phyloP scores from a whole-genome alignment of 2,888 invertebrate species.

The Chydorus sphaericus region DNA sequence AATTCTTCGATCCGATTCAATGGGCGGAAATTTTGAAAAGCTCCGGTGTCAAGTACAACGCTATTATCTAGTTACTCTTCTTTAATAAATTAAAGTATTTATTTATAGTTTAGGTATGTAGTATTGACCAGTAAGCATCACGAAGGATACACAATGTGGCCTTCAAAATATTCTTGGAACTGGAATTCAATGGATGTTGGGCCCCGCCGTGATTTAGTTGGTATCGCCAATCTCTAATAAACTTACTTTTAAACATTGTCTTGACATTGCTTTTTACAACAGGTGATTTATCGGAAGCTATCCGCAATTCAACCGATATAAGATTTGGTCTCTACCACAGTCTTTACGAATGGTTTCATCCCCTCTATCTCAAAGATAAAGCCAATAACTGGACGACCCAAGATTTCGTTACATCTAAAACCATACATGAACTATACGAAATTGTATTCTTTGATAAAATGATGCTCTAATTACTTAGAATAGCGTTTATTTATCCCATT shows the following conservation, averaged over 20 bases:
- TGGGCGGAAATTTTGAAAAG: slow-evolving; percentile 72
- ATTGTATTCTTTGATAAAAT: no score
- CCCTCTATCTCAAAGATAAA: slow-evolving; percentile 52
- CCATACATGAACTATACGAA: slow-evolving; percentile 14
- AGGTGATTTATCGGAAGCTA: slow-evolving; percentile 52
- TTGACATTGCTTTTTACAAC: no score
- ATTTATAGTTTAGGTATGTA: slow-evolving; percentile 42
- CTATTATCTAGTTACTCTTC: no score
- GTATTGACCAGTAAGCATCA: slow-evolving; percentile 79
- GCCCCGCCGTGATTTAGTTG: slow-evolving; percentile 58
- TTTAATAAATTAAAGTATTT: neutral
- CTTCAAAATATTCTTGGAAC: slow-evolving; percentile 62
- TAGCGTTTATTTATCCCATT: no score
- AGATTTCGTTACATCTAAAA: slow-evolving; percentile 12
- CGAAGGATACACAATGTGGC: slow-evolving; percentile 72
- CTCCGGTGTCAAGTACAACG: slow-evolving; percentile 78
- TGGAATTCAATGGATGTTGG: slow-evolving; percentile 73
- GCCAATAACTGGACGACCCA: slow-evolving; percentile 13
- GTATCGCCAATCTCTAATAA: slow-evolving; percentile 25
- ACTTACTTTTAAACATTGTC: no score
- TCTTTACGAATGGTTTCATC: slow-evolving; percentile 76
- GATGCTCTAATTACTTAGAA: neutral
- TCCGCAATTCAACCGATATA: slow-evolving; percentile 43
- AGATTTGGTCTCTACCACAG: slow-evolving; percentile 76
- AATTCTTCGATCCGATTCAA: slow-evolving; percentile 66